phyloP scores from a whole-genome alignment of 2,797 vertebrate species.

The Pangasius sanitwongsei region DNA sequence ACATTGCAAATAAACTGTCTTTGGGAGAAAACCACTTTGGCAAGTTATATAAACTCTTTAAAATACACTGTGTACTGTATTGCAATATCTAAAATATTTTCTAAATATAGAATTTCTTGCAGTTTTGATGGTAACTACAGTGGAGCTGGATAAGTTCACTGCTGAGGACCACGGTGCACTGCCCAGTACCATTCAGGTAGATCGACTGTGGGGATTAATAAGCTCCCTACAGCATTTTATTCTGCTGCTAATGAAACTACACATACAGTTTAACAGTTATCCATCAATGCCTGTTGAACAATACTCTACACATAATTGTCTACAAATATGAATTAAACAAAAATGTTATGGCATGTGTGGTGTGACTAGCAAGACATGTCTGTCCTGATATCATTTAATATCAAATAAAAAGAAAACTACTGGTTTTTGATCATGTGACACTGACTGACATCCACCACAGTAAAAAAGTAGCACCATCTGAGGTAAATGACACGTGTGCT shows the following conservation, averaged over 20 bases:
- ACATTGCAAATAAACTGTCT: slow-evolving; percentile 33
- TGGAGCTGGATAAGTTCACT: slow-evolving; percentile 47
- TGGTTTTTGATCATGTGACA: slow-evolving; percentile 50
- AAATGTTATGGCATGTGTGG: slow-evolving; percentile 11
- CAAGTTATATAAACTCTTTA: slow-evolving; percentile 49
- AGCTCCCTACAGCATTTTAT: slow-evolving; percentile 58
- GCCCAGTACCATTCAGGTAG: slow-evolving; percentile 60
- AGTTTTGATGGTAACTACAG: slow-evolving; percentile 53
- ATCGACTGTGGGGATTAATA: slow-evolving; percentile 34
- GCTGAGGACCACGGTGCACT: slow-evolving; percentile 69
- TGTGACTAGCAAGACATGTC: slow-evolving; percentile 4
- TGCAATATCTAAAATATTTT: slow-evolving; percentile 43
- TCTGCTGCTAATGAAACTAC: slow-evolving; percentile 37
- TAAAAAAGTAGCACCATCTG: slow-evolving; percentile 84
- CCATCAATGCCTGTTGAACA: slow-evolving; percentile 35
- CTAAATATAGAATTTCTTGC: slow-evolving; percentile 29
- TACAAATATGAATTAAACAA: neutral
- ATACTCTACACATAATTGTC: neutral
- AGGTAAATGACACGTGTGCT: slow-evolving; percentile 82
- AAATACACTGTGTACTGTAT: slow-evolving; percentile 45
- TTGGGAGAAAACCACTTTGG: slow-evolving; percentile 59
- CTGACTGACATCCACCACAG: slow-evolving; percentile 64
- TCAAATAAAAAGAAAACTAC: slow-evolving; percentile 30
- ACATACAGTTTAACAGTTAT: slow-evolving; percentile 55
- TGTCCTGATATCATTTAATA: slow-evolving; percentile 42